These are phyloP conservation scores for Papilio glaucus DNA, from an alignment of 1,140 invertebrate genomes.

Conservation along the genomic window DNA sequence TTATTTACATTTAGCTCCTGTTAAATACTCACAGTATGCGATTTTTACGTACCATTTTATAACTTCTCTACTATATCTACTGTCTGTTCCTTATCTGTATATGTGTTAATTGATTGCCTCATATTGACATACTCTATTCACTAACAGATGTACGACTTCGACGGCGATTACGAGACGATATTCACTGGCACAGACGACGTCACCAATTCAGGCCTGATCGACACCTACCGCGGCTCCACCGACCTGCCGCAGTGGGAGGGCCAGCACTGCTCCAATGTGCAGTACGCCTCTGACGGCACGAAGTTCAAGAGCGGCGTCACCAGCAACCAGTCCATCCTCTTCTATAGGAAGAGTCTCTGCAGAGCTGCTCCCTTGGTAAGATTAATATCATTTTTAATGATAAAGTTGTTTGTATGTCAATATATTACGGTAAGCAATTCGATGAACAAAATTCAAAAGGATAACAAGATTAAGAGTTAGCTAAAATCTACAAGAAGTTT, in stretches of 20 bases:
- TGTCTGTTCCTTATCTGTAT: too few species aligned
- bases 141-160: slow-evolving; percentile 93
- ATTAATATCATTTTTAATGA: background rate
- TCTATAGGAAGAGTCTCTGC: slow-evolving; percentile 93
- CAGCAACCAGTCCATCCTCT: slow-evolving; percentile 87
- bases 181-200: slow-evolving; percentile 89
- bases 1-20: too few species aligned
- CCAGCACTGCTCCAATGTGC: slow-evolving; percentile 89
- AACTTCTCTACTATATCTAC: too few species aligned
- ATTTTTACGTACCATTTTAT: too few species aligned
- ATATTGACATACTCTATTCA: background rate
- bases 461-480: background rate
- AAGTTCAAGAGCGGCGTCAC: slow-evolving; percentile 90
- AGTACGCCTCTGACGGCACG: slow-evolving; percentile 92
- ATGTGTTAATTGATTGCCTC: background rate
- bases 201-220: slow-evolving; percentile 86
- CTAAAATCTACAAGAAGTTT: background rate
- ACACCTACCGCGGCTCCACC: slow-evolving; percentile 89
- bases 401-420: background rate
- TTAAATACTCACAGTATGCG: too few species aligned
- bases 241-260: slow-evolving; percentile 90
- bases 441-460: too few species aligned
- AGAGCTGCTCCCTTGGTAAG: slow-evolving; percentile 89
- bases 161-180: slow-evolving; percentile 90
- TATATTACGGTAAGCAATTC: too few species aligned